Evolutionary conservation across 1,140 invertebrate species (phyloP), one percentile per base, ranked within the genome.

Genomic region (Drosophila bocqueti): DNA sequence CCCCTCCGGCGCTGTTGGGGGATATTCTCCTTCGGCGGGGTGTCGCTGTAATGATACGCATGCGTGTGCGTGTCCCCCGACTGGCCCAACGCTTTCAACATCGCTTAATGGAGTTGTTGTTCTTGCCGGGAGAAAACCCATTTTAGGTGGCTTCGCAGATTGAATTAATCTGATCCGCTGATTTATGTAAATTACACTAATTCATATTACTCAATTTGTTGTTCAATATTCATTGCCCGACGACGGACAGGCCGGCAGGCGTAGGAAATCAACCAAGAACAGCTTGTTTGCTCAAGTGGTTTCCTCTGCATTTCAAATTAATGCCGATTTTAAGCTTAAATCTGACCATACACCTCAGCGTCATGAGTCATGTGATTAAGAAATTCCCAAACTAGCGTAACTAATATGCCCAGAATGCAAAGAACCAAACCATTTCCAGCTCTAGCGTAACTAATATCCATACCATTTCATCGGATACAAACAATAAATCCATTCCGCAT

Each of bases 111-210:
- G 81, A 89, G 81, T 79, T 63, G 77, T 81, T 86, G 76, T 79
- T 83, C 65, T 72, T 73, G 64, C 42, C 36, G 46, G 52, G 31
- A 79, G 38, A 79, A 38, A 57, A 47, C 65, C 60, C 65, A 72
- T 80, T 80, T 83, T 72, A 76, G 77, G 66, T 77, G 65, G 73
- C 64, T 77, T 73, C 66, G 49, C 74, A 76, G 81, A 89, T 89
- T 89, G 85, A 90, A 90, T 90, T 90, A 91, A 91, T 90, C 66
- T 62, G 65, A 91, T 90, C 66, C 65, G 65, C 67, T 86, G 76
- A 90, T 85, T 86, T 90, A 85, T 91, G 85, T 90, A 90, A 91
- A 91, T 89, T 89, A 89, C 81, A 90, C 81, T 90, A 90, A 89
- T 89, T 90, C 86, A 64, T 79, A 81, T 89, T 90, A 89, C 82